Conservation (phyloP, 2,797 vertebrate species). For the Phoebastria nigripes region DNA sequence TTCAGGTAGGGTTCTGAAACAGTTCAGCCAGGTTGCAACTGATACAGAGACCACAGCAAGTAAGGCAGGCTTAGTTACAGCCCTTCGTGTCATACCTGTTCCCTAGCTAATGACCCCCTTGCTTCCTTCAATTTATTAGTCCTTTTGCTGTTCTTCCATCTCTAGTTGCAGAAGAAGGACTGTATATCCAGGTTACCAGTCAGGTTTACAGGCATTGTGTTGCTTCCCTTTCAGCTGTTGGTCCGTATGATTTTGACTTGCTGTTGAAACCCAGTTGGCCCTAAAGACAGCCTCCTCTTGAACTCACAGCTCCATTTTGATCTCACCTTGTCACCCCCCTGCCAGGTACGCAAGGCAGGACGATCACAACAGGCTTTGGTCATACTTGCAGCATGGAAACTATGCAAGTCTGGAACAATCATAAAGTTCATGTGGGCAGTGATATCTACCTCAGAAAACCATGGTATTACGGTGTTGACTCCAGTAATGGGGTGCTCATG, state of each 20-base stretch:
- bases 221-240: neutral
- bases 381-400: neutral
- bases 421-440: neutral
- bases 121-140: neutral
- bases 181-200: neutral
- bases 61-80: neutral
- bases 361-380: neutral
- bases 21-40: neutral
- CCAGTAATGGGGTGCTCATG: too few species aligned
- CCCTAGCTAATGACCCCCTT: too few species aligned
- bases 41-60: neutral
- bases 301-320: neutral
- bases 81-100: neutral
- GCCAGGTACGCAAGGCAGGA: neutral
- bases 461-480: accelerated
- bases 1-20: neutral
- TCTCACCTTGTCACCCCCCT: neutral
- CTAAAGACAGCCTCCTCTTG: neutral
- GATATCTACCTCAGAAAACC: neutral
- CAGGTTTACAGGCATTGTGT: neutral
- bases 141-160: neutral
- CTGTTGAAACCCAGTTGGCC: neutral
- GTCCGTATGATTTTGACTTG: neutral
- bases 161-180: neutral
- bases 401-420: neutral